Conservation (phyloP, 2,888 invertebrate species). For the Zygothrica quintamaculata region DNA sequence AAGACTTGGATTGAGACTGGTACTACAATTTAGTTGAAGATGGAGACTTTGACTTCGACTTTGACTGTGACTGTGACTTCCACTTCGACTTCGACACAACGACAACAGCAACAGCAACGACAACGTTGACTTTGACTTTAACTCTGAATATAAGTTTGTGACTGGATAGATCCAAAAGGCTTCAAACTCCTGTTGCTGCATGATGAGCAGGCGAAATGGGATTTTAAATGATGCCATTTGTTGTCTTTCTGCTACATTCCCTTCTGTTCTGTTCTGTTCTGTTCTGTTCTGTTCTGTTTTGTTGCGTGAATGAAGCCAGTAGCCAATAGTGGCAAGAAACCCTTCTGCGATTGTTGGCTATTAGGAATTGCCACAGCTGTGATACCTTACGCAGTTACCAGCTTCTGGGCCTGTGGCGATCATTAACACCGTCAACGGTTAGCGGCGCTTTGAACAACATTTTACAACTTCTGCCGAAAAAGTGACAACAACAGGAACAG, state of each 20-base stretch:
- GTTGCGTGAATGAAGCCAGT: constrained; percentile 62
- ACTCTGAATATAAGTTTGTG: constrained; percentile 28
- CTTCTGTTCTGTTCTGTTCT: no score
- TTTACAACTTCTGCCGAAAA: constrained; percentile 65
- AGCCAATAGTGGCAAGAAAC: constrained; percentile 52
- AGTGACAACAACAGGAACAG: constrained; percentile 40
- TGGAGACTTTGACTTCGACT: constrained; percentile 33
- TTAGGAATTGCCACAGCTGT: constrained; percentile 48
- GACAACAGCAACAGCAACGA: no score
- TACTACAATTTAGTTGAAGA: constrained; percentile 5
- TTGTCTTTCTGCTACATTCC: no score
- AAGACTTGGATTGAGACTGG: neutral
- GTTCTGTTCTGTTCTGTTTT: no score
- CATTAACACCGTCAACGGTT: constrained; percentile 60
- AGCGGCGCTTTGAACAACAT: constrained; percentile 61
- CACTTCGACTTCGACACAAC: constrained; percentile 30
- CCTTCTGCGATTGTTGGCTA: constrained; percentile 53
- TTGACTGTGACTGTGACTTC: constrained; percentile 19
- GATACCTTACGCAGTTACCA: neutral
- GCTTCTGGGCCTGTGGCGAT: constrained; percentile 48
- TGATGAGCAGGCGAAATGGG: constrained; percentile 74
- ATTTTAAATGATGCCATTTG: constrained; percentile 83
- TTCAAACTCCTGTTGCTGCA: constrained; percentile 15
- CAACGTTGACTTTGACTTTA: constrained; percentile 22
- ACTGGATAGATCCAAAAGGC: constrained; percentile 19